Percentiles rank a stretch among this genome's conserved stretches.
phyloP scores from a whole-genome alignment of 2,113 vertebrate species.

The Oncorhynchus mykiss region DNA sequence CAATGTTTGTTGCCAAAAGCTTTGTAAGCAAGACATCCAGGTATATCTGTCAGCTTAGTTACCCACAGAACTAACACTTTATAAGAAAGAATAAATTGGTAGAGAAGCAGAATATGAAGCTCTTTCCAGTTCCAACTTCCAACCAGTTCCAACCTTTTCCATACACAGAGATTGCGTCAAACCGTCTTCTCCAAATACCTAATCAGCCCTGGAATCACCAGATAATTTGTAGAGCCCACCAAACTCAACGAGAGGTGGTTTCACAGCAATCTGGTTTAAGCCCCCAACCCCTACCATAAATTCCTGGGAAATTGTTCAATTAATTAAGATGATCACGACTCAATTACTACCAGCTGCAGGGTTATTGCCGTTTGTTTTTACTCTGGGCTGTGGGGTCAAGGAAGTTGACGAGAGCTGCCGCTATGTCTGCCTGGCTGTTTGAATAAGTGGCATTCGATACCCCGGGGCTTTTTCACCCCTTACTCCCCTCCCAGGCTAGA shows the following conservation, averaged over 20 bases:
- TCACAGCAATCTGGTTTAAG: constrained; percentile 39
- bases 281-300: constrained; percentile 68
- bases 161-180: constrained; percentile 15
- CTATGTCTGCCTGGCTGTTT: constrained; percentile 90
- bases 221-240: constrained; percentile 55
- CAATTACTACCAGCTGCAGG: constrained; percentile 91
- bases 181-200: constrained; percentile 26
- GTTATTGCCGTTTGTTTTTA: constrained; percentile 88
- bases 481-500: constrained; percentile 47
- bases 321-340: constrained; percentile 89
- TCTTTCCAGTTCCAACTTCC: background rate
- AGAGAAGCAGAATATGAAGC: background rate
- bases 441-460: constrained; percentile 92
- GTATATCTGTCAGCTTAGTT: background rate
- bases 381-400: constrained; percentile 81
- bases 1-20: background rate
- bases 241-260: constrained; percentile 50
- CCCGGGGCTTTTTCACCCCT: constrained; percentile 65
- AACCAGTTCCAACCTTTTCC: background rate
- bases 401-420: constrained; percentile 83
- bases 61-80: background rate
- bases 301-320: constrained; percentile 88
- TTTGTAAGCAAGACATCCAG: background rate
- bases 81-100: background rate
- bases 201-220: constrained; percentile 60